These are phyloP conservation scores for Syngnathus rostellatus DNA, from an alignment of 2,797 vertebrate genomes.

Conservation along the genomic window DNA sequence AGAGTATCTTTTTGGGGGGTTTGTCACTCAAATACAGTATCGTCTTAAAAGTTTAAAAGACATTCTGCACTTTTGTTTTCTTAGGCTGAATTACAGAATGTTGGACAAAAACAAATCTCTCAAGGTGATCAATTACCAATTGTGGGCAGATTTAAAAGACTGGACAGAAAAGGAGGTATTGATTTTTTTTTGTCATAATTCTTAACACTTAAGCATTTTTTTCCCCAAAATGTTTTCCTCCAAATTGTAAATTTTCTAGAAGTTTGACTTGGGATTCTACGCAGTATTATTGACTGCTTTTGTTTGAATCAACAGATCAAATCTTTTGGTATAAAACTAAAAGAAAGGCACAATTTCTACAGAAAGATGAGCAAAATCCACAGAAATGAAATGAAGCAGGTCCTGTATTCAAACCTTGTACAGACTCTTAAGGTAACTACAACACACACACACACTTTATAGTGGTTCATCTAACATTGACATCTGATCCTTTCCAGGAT, in stretches of 20 bases:
- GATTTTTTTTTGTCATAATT: background rate
- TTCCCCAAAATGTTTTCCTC: too few relatives aligned
- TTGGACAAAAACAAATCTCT: constrained; percentile 59
- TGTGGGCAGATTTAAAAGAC: constrained; percentile 58
- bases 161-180: constrained; percentile 63
- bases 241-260: too few relatives aligned
- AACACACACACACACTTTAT: background rate
- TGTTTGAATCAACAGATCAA: constrained; percentile 49
- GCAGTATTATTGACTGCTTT: background rate
- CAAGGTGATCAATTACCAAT: constrained; percentile 46
- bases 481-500: constrained; percentile 40
- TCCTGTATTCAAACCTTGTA: constrained; percentile 56
- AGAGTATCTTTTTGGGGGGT: constrained; percentile 12
- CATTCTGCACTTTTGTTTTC: background rate
- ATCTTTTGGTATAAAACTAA: constrained; percentile 61
- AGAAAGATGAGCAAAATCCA: constrained; percentile 62
- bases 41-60: background rate
- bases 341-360: constrained; percentile 61
- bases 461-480: too few relatives aligned
- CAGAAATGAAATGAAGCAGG: constrained; percentile 67
- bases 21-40: background rate
- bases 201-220: too few relatives aligned
- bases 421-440: constrained; percentile 51
- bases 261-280: too few relatives aligned
- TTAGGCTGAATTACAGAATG: constrained; percentile 61